A percentile compares a stretch with the other conserved stretches of the same genome.
phyloP scores from a whole-genome alignment of 2,797 vertebrate genomes.

The Champsocephalus gunnari region DNA sequence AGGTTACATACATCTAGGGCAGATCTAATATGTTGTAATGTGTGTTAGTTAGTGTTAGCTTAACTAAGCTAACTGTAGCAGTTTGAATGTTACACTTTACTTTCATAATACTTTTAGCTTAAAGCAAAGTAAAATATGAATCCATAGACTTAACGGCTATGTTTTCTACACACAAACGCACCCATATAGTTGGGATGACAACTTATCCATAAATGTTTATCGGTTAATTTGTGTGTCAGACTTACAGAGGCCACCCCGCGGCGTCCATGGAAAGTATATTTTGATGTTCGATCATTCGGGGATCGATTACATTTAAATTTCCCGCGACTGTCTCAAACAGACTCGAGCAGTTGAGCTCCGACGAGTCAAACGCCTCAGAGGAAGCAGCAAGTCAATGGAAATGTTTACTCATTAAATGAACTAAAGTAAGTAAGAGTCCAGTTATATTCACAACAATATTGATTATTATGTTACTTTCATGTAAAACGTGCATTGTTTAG shows the following conservation, averaged over 20 bases:
- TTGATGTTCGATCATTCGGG: slow-evolving; percentile 39
- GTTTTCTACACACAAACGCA: neutral
- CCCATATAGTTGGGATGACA: neutral
- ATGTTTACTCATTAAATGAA: neutral
- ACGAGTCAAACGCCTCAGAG: slow-evolving; percentile 14
- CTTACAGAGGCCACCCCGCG: neutral
- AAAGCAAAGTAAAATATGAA: neutral
- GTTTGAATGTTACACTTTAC: neutral
- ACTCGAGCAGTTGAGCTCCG: slow-evolving; percentile 37
- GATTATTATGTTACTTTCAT: too few species aligned
- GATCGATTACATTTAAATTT: slow-evolving; percentile 65
- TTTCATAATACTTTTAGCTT: neutral
- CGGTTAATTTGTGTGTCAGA: rapidly evolving
- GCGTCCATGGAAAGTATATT: slow-evolving; percentile 30
- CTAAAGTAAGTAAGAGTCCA: neutral
- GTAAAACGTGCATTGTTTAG: neutral
- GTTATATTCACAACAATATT: neutral
- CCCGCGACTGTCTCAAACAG: slow-evolving; percentile 64
- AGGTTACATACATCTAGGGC: neutral
- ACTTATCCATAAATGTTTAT: neutral
- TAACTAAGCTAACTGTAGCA: neutral
- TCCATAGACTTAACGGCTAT: neutral
- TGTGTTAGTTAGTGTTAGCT: neutral
- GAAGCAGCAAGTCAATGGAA: neutral
- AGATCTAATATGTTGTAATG: neutral